phyloP scores from a whole-genome alignment of 1,140 invertebrate species.

The Rhyacophila brunnea region DNA sequence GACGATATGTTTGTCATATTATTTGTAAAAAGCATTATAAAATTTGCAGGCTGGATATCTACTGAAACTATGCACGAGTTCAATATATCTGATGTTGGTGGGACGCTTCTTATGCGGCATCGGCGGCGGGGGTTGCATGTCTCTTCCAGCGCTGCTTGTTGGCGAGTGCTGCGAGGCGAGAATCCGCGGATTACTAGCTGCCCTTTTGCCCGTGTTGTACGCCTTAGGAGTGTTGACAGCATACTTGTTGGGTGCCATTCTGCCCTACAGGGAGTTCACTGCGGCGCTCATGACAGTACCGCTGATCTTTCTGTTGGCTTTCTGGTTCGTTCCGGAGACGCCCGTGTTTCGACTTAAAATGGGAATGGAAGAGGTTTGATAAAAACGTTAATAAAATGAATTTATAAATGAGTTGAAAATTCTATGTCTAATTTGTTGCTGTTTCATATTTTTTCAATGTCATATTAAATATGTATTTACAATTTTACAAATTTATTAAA shows the following conservation, averaged over 20 bases:
- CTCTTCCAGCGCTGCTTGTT: constrained; percentile 57
- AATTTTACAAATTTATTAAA: too few relatives aligned
- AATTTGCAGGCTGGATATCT: constrained; percentile 15
- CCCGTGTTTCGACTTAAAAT: constrained; percentile 12
- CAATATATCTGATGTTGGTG: constrained; percentile 31
- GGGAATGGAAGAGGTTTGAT: constrained; percentile 17
- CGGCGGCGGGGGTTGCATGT: constrained; percentile 47
- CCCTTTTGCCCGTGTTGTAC: constrained; percentile 35
- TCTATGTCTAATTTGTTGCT: too few relatives aligned
- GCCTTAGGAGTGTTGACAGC: constrained; percentile 23
- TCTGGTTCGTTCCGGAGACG: constrained; percentile 25
- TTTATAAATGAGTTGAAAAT: too few relatives aligned
- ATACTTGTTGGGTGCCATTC: constrained; percentile 17
- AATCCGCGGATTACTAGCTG: constrained; percentile 47
- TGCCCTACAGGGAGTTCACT: constrained; percentile 12
- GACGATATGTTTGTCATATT: too few relatives aligned
- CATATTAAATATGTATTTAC: too few relatives aligned
- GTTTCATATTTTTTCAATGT: too few relatives aligned
- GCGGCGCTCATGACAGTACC: constrained; percentile 3
- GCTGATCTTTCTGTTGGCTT: constrained; percentile 12
- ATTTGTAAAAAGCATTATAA: too few relatives aligned
- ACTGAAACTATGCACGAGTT: constrained; percentile 7
- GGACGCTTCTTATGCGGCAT: constrained; percentile 48
- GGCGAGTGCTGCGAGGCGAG: constrained; percentile 56
- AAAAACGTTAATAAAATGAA: too few relatives aligned